Conservation (phyloP, 2,888 invertebrate species). For the Notodonta dromedarius region DNA sequence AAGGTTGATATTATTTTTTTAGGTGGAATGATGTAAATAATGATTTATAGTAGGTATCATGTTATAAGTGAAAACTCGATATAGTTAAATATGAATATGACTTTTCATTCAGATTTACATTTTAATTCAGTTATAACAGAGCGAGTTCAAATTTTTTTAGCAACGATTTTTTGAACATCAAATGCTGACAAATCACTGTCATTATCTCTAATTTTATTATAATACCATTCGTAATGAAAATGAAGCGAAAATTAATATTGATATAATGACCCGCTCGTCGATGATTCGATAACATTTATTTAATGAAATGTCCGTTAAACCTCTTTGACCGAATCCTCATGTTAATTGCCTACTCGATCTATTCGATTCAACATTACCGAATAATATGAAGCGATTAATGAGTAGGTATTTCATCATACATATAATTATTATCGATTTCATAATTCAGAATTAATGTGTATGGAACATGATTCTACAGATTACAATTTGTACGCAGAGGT, state of each 20-base stretch:
- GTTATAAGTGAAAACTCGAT: too few relatives aligned
- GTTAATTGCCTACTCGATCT: constrained; percentile 25
- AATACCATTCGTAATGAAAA: constrained; percentile 13
- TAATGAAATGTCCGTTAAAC: constrained; percentile 32
- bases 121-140: too few relatives aligned
- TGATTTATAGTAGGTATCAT: too few relatives aligned
- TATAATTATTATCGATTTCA: constrained; percentile 3
- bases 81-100: too few relatives aligned
- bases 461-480: not conserved
- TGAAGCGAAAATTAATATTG: constrained; percentile 17
- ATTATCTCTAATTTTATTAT: constrained; percentile 1
- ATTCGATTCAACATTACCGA: not conserved
- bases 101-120: too few relatives aligned
- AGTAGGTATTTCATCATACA: constrained; percentile 8
- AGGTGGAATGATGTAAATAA: too few relatives aligned
- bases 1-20: too few relatives aligned
- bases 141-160: not conserved
- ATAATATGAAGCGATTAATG: constrained; percentile 15
- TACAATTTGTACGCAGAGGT: not conserved
- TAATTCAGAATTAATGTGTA: not conserved
- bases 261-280: constrained; percentile 17
- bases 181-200: not conserved
- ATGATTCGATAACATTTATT: constrained; percentile 26
- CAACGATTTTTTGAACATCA: not conserved
- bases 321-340: constrained; percentile 29